Evolutionary conservation across 2,797 vertebrate species (phyloP), one percentile per base, ranked within the genome.

Genomic region (Odontamblyopus rebecca): DNA sequence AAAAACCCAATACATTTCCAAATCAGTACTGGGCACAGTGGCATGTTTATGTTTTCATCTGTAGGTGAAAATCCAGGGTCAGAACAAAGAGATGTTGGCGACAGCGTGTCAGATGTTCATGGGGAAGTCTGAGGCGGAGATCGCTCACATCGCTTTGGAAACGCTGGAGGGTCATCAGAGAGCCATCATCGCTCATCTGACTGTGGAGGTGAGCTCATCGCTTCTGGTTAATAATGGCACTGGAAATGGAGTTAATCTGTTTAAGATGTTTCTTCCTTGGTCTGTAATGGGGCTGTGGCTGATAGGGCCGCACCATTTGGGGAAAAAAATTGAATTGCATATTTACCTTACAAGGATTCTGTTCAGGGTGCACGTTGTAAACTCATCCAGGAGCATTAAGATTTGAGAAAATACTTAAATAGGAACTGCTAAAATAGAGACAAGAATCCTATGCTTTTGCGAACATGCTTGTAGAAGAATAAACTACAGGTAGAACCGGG

Each of bases 41-140:
- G 1, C 32, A 6, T 53, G 6, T 19, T 56, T 23, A 3, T 56
- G 4, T 7, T 60, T 6, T 60, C 5, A 41, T n/a, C 26, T 67
- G 2, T 77, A 98, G 97, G 96, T 98, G 82, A 98, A 98, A 91
- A 99, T 98, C 85, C 97, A 98, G 89, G 97, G 96, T 12, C 97
- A 98, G 89, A 99, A 98, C 91, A 98, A 99, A 84, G 97, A 98
- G 91, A 98, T 99, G 97, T 54, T 99, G 82, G 95, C 96, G 0
- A 94, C 96, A 0, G 97, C 97, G 70, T 98, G 96, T 73, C 97
- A 98, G 86, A 99, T 99, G 97, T 99, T 99, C 82, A 94, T 99
- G 92, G 97, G 97, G 11, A 99, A 98, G 77, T 92, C 95, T 0
- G 96, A 99, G 87, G 2, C 26, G 0, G 96, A 97, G 90, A 93